Conservation (phyloP, 1,140 invertebrate genomes). For the Lasioglossum albipes region DNA sequence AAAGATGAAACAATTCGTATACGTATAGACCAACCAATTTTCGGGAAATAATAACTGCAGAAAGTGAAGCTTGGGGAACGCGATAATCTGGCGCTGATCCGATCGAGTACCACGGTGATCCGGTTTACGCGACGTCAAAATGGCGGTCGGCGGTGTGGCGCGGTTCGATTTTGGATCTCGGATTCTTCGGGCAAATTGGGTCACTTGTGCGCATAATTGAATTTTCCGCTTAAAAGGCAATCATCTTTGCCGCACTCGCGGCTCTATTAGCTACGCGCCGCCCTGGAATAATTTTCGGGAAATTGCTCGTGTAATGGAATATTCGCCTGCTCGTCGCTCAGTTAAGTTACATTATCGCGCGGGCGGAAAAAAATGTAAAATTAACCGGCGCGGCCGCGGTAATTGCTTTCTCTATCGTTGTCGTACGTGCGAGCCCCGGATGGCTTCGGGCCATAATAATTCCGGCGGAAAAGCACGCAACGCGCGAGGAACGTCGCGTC, state of each 20-base stretch:
- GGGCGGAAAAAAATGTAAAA: constrained; percentile 39
- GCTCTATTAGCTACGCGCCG: constrained; percentile 28
- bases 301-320: constrained; percentile 58
- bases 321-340: constrained; percentile 49
- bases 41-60: too few species aligned
- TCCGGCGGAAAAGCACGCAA: not conserved
- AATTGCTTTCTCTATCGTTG: constrained; percentile 39
- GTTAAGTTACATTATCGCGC: constrained; percentile 34
- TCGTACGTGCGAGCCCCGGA: not conserved
- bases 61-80: too few species aligned
- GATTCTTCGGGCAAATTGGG: constrained; percentile 44
- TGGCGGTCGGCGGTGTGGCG: not conserved
- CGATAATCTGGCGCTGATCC: not conserved
- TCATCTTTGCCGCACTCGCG: constrained; percentile 48
- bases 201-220: constrained; percentile 50
- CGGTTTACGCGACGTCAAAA: not conserved
- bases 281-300: constrained; percentile 49
- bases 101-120: not conserved
- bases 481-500: not conserved
- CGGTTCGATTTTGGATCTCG: constrained; percentile 20
- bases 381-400: constrained; percentile 28
- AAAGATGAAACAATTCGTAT: too few species aligned
- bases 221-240: constrained; percentile 57
- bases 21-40: too few species aligned
- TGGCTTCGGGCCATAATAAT: constrained; percentile 28